Evolutionary conservation across 2,113 vertebrate species (phyloP), one percentile per base, ranked within the genome.

Genomic region (Carettochelys insculpta): DNA sequence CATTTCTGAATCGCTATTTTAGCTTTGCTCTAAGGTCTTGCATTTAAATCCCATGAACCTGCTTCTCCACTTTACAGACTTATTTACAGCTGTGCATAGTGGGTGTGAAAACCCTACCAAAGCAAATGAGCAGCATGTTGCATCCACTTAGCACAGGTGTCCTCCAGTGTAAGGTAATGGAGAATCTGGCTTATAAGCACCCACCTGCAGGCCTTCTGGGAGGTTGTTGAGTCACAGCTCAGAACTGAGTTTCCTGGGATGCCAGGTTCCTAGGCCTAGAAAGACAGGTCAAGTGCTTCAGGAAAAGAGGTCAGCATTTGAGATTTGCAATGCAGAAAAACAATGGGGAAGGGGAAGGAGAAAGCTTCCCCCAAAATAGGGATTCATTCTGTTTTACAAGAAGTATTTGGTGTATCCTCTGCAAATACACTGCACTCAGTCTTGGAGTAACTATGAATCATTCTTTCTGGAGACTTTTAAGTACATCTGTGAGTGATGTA

Each of bases 161-260:
- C n/a, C 10, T 38, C 61, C 38, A 38, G n/a, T 19, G n/a, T 68
- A 68, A 68, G n/a, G n/a, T n/a, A 38, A 68, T 19, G 5, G 61
- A 38, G 19, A 38, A 38, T 38, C 11, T 38, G 19, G 19, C 14
- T 34, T n/a, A 10, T 68, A 38, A 68, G 61, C 34, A 38, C n/a
- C 9, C 22, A 34, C n/a, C 8, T 19, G 22, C 34, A 4, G 8
- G 4, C 20, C 54, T 58, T 58, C 14, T 58, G 2, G 54, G 8
- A 7, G 0, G 5, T 29, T 6, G 25, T 38, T 38, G 29, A 47
- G 56, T 16, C 12, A 2, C 2, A 1, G 8, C 6, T 20, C 16
- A 10, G 47, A 53, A 58, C 13, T 20, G 29, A 22, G 77, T 78
- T 51, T 79, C 24, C 5, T 76, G 22, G 8, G 13, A n/a, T 58